These are phyloP conservation scores for Apoderus coryli DNA, from an alignment of 2,888 invertebrate genomes.

Conservation along the genomic window DNA sequence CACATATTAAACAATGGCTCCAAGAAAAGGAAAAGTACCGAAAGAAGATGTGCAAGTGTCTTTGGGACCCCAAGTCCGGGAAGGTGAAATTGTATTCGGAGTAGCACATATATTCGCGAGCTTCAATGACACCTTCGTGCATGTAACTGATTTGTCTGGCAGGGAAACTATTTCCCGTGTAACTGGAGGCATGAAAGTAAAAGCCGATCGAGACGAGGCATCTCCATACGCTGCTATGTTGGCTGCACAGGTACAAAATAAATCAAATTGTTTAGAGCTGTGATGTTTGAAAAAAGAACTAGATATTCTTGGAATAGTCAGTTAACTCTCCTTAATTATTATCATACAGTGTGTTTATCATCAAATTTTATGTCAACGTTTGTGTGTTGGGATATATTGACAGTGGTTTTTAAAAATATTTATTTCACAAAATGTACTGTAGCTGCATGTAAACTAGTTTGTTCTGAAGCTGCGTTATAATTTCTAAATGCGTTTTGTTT, in stretches of 20 bases:
- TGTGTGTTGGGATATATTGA: too few species aligned
- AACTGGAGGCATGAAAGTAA: constrained; percentile 99
- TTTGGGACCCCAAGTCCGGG: constrained; percentile 89
- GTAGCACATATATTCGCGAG: constrained; percentile 99
- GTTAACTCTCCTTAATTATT: too few species aligned
- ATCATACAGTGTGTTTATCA: too few species aligned
- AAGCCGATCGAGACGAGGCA: constrained; percentile 99
- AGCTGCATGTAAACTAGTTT: too few species aligned
- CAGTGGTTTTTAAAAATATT: too few species aligned
- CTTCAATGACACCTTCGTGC: constrained; percentile 99
- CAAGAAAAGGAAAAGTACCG: constrained; percentile 91
- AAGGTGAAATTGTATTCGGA: constrained; percentile 96
- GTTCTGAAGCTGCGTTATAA: too few species aligned
- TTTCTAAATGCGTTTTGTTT: too few species aligned
- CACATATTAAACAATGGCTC: constrained; percentile 80
- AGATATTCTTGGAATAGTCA: too few species aligned
- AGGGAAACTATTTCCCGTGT: constrained; percentile 89
- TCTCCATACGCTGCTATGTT: constrained; percentile 99
- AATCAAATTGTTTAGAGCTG: too few species aligned
- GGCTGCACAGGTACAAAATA: constrained; percentile 77
- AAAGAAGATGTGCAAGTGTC: constrained; percentile 96
- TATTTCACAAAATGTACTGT: too few species aligned
- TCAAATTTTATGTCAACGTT: too few species aligned
- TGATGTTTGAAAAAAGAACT: too few species aligned
- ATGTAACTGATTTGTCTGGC: constrained; percentile 98